phyloP scores from a whole-genome alignment of 1,140 invertebrate genomes.

The Caenorhabditis latens region DNA sequence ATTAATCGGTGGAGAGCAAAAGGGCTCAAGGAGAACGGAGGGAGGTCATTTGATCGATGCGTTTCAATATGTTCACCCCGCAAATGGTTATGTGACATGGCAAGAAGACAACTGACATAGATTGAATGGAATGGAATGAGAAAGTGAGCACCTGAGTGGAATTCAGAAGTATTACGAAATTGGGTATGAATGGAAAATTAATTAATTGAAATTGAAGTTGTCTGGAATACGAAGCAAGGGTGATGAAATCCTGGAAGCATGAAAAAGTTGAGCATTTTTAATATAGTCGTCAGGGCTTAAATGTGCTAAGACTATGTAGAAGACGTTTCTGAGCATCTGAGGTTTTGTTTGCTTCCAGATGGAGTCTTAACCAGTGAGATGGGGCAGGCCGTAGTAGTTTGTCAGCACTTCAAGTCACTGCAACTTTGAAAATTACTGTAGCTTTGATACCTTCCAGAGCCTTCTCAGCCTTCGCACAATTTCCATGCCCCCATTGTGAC shows the following conservation, averaged over 20 bases:
- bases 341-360: too few relatives aligned
- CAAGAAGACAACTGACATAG: constrained; percentile 22
- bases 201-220: not conserved
- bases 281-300: too few relatives aligned
- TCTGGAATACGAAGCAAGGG: not conserved
- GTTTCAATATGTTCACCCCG: constrained; percentile 48
- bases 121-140: constrained; percentile 43
- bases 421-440: too few relatives aligned
- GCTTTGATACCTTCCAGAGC: too few relatives aligned
- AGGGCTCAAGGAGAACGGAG: not conserved
- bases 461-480: too few relatives aligned
- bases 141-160: constrained; percentile 10
- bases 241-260: not conserved
- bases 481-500: too few relatives aligned
- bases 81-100: constrained; percentile 56
- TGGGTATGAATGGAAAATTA: not conserved
- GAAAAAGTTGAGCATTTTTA: too few relatives aligned
- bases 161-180: not conserved
- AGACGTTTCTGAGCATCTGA: too few relatives aligned
- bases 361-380: too few relatives aligned
- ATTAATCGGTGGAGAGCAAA: constrained; percentile 37
- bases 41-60: constrained; percentile 34
- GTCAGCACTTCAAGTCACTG: too few relatives aligned
- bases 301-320: too few relatives aligned
- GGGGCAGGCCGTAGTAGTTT: too few relatives aligned